These are phyloP conservation scores for Idaea dimidiata DNA, from an alignment of 2,888 invertebrate species.

Conservation along the genomic window DNA sequence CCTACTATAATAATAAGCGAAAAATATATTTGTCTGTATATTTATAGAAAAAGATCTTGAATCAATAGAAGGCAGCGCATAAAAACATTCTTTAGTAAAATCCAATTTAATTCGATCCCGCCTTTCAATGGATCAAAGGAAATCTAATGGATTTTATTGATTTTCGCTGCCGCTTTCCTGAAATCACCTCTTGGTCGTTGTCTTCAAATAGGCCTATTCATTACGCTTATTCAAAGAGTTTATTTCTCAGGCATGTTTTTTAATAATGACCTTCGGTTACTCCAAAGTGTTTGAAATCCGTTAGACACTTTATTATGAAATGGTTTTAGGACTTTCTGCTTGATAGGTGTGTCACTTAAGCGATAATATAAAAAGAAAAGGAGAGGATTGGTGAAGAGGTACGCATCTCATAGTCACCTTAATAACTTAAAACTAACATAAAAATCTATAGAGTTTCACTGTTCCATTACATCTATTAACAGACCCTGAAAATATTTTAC, in stretches of 20 bases:
- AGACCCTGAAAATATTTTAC: too few species aligned
- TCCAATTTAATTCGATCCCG: conserved; percentile 45
- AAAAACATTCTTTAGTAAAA: conserved; percentile 35
- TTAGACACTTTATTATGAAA: too few species aligned
- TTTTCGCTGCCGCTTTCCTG: conserved; percentile 26
- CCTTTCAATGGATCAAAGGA: conserved; percentile 30
- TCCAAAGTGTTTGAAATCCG: too few species aligned
- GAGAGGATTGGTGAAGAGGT: too few species aligned
- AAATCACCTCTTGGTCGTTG: conserved; percentile 10
- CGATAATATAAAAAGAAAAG: too few species aligned
- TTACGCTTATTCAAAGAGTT: not conserved
- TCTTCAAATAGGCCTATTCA: not conserved
- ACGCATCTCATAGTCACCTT: too few species aligned
- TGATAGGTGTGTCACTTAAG: too few species aligned
- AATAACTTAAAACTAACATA: too few species aligned
- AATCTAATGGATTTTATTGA: conserved; percentile 33
- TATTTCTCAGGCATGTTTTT: not conserved
- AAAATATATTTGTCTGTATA: not conserved
- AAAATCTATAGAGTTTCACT: too few species aligned
- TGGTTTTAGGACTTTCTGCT: too few species aligned
- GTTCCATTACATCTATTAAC: too few species aligned
- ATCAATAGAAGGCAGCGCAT: conserved; percentile 26
- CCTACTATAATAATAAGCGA: not conserved
- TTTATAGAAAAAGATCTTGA: not conserved
- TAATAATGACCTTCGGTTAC: not conserved